Conservation (phyloP, 2,113 vertebrate species). For the Leptobrachium leishanense region DNA sequence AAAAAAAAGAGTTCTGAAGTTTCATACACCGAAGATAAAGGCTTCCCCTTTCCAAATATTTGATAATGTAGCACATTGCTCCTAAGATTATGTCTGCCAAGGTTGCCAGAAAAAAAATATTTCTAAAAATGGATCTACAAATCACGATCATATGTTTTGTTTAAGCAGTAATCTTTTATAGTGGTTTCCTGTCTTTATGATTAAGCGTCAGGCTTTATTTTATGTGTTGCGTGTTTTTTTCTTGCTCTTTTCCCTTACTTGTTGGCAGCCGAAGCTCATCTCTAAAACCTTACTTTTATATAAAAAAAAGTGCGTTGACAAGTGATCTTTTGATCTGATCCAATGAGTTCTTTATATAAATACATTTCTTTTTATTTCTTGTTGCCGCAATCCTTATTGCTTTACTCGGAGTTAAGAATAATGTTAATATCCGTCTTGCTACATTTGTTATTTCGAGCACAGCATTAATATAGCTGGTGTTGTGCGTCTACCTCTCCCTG, state of each 20-base stretch:
- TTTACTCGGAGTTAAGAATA: slow-evolving; percentile 55
- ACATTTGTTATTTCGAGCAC: slow-evolving; percentile 56
- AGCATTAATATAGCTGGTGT: slow-evolving; percentile 10
- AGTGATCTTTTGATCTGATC: slow-evolving; percentile 62
- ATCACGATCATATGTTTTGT: slow-evolving; percentile 61
- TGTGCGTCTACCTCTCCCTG: not conserved
- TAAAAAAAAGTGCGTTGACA: slow-evolving; percentile 48
- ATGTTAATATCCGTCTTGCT: slow-evolving; percentile 49
- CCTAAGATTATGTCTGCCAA: slow-evolving; percentile 53
- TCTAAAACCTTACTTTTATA: slow-evolving; percentile 51
- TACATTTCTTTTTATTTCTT: slow-evolving; percentile 57
- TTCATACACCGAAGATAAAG: slow-evolving; percentile 7
- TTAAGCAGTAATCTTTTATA: slow-evolving; percentile 58
- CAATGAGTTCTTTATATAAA: slow-evolving; percentile 61
- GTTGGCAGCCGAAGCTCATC: slow-evolving; percentile 48
- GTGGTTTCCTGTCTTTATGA: slow-evolving; percentile 62
- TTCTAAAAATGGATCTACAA: slow-evolving; percentile 68
- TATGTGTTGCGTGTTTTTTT: slow-evolving; percentile 46
- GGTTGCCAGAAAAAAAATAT: slow-evolving; percentile 68
- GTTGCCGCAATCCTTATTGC: slow-evolving; percentile 54
- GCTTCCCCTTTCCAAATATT: not conserved
- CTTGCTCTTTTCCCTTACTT: slow-evolving; percentile 10
- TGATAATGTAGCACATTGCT: slow-evolving; percentile 45
- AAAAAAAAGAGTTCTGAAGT: slow-evolving; percentile 23
- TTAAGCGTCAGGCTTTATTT: slow-evolving; percentile 58